These are phyloP conservation scores for Nanorana parkeri DNA, from an alignment of 2,113 vertebrate genomes.

Conservation along the genomic window DNA sequence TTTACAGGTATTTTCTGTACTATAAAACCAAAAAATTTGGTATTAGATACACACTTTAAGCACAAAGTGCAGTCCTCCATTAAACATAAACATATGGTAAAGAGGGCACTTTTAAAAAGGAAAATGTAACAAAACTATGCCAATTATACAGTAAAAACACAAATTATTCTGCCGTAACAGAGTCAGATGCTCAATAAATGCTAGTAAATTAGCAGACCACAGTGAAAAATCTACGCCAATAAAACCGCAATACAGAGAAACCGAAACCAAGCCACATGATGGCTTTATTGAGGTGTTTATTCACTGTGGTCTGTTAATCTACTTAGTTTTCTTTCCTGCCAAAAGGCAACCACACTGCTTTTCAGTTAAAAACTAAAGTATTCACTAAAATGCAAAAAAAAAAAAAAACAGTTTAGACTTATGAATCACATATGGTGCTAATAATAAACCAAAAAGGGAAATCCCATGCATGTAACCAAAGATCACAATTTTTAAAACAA, in stretches of 20 bases:
- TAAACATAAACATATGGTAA: too few relatives aligned
- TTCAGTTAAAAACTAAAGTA: not conserved
- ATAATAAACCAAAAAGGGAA: slow-evolving; percentile 41
- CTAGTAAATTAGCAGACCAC: not conserved
- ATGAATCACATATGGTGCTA: slow-evolving; percentile 23
- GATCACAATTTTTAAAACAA: slow-evolving; percentile 56
- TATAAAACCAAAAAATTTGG: too few relatives aligned
- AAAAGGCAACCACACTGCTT: not conserved
- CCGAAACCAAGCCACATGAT: not conserved
- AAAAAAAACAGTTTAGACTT: not conserved
- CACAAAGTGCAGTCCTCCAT: too few relatives aligned
- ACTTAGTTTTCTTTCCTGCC: not conserved
- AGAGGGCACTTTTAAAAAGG: too few relatives aligned
- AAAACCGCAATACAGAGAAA: slow-evolving; percentile 1
- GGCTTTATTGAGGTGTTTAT: not conserved
- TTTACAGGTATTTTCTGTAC: too few relatives aligned
- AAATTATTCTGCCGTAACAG: not conserved
- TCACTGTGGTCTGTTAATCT: not conserved
- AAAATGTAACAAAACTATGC: too few relatives aligned
- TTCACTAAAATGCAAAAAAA: slow-evolving; percentile 17
- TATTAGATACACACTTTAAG: too few relatives aligned
- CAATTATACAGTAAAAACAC: not conserved
- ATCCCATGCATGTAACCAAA: slow-evolving; percentile 52
- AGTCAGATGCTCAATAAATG: not conserved
- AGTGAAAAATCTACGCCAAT: not conserved